These are phyloP conservation scores for Saccostrea glomerata DNA, from an alignment of 1,140 invertebrate genomes.

Conservation along the genomic window DNA sequence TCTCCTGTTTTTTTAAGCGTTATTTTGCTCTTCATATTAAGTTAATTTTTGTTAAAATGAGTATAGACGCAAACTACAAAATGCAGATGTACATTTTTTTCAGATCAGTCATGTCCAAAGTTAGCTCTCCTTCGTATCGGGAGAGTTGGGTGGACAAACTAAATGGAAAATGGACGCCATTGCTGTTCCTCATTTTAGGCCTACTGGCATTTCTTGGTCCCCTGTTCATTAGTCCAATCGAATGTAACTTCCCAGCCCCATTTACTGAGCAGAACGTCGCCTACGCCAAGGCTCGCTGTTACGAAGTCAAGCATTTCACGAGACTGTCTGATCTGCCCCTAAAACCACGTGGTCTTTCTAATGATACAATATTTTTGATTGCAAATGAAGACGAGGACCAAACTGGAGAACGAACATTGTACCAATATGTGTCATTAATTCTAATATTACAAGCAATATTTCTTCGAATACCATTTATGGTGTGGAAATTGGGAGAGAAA, in stretches of 20 bases:
- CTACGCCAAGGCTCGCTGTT: neutral
- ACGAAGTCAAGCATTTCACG: neutral
- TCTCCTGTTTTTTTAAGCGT: too few species aligned
- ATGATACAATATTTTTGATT: neutral
- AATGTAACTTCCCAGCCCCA: neutral
- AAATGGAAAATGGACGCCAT: neutral
- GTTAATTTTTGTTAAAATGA: too few species aligned
- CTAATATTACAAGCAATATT: neutral
- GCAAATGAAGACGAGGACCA: neutral
- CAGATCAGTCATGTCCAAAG: too few species aligned
- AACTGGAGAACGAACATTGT: neutral
- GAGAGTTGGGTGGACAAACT: conserved; percentile 1
- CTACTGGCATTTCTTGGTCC: neutral
- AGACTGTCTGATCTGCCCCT: neutral
- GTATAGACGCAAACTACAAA: too few species aligned
- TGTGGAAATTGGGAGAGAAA: conserved; percentile 12
- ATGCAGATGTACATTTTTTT: too few species aligned
- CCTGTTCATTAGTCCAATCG: neutral
- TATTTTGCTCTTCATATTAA: too few species aligned
- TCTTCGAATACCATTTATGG: neutral
- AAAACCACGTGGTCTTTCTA: neutral
- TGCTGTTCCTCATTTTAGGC: neutral
- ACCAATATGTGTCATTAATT: neutral
- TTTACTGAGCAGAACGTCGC: neutral
- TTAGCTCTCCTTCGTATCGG: too few species aligned